phyloP scores from a whole-genome alignment of 1,140 invertebrate species.

The Drosophila mauritiana region DNA sequence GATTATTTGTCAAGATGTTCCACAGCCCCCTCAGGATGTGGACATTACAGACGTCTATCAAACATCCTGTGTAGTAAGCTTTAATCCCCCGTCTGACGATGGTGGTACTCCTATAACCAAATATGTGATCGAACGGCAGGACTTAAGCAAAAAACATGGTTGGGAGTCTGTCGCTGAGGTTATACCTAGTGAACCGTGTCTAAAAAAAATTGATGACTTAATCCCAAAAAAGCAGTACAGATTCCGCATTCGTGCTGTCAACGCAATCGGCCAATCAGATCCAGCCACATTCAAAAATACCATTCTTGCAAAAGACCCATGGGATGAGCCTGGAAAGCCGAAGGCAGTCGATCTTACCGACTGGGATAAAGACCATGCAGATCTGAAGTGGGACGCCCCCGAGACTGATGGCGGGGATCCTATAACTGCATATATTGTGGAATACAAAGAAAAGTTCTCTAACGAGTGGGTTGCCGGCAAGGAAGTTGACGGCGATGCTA shows the following conservation, averaged over 20 bases:
- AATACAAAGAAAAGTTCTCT: constrained; percentile 96
- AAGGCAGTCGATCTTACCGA: constrained; percentile 95
- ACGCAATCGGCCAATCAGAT: constrained; percentile 95
- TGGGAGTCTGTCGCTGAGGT: constrained; percentile 94
- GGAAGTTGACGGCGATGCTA: constrained; percentile 91
- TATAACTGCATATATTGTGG: constrained; percentile 97
- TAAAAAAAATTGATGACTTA: constrained; percentile 95
- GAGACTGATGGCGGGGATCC: constrained; percentile 96
- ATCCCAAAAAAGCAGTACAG: constrained; percentile 95
- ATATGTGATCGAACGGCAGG: constrained; percentile 98
- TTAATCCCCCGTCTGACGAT: constrained; percentile 96
- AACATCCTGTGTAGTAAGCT: constrained; percentile 95
- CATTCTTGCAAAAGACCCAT: constrained; percentile 98
- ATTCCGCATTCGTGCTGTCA: constrained; percentile 97
- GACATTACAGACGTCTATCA: constrained; percentile 96
- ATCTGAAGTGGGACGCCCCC: constrained; percentile 95
- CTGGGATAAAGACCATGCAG: constrained; percentile 98
- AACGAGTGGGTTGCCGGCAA: constrained; percentile 94
- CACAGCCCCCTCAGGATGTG: constrained; percentile 93
- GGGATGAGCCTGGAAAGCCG: constrained; percentile 98
- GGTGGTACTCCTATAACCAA: constrained; percentile 95
- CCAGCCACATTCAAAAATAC: constrained; percentile 93
- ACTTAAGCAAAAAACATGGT: constrained; percentile 93
- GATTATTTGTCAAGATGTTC: constrained; percentile 96
- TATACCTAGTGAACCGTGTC: constrained; percentile 87